Percentiles rank a stretch among this genome's conserved stretches.
Conservation (phyloP, 2,888 invertebrate species). For the Anodontia alba region DNA sequence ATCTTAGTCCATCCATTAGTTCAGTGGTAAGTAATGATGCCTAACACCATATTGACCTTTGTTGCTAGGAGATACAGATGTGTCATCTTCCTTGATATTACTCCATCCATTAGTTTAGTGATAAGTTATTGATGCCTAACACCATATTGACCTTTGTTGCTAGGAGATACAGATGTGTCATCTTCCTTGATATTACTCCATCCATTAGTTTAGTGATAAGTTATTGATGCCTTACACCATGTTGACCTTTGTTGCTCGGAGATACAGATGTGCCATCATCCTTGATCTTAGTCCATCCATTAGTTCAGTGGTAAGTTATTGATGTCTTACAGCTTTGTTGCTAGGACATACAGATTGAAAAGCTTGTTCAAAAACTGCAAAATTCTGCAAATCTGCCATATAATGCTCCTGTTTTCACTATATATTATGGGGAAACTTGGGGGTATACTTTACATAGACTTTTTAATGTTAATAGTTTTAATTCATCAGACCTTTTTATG, state of each 20-base stretch:
- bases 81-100: conserved; percentile 91
- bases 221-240: conserved; percentile 70
- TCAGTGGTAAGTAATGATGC: conserved; percentile 87
- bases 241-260: conserved; percentile 89
- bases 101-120: conserved; percentile 90
- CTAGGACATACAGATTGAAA: conserved; percentile 89
- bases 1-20: conserved; percentile 91
- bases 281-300: conserved; percentile 92
- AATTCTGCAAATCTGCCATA: too few species aligned
- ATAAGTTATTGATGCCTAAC: conserved; percentile 86
- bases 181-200: conserved; percentile 92
- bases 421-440: too few species aligned
- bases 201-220: conserved; percentile 90
- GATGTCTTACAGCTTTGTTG: conserved; percentile 87
- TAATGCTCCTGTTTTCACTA: too few species aligned
- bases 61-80: conserved; percentile 90
- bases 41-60: conserved; percentile 87
- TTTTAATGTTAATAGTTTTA: too few species aligned
- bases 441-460: too few species aligned
- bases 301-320: conserved; percentile 88
- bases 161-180: conserved; percentile 90
- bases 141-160: conserved; percentile 89
- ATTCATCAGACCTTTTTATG: too few species aligned
- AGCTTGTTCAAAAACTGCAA: too few species aligned
- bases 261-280: conserved; percentile 90